Conservation (phyloP, 2,888 invertebrate genomes). For the Eurois occulta region DNA sequence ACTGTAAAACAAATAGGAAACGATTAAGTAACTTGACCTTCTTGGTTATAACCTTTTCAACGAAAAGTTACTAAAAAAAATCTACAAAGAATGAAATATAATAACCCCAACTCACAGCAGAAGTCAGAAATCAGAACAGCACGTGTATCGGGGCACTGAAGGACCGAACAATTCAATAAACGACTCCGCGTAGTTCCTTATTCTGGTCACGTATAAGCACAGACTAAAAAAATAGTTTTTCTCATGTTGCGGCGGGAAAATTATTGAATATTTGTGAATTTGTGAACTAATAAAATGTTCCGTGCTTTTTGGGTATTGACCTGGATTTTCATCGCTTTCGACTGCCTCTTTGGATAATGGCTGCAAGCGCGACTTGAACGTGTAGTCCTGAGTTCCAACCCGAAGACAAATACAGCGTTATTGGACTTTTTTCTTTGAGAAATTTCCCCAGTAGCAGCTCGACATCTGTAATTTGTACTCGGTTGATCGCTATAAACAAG, state of each 20-base stretch:
- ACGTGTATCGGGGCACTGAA: slow-evolving; percentile 37
- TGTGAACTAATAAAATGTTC: slow-evolving; percentile 29
- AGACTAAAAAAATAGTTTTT: slow-evolving; percentile 60
- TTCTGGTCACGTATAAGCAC: slow-evolving; percentile 56
- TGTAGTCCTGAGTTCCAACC: not conserved
- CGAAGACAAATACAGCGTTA: not conserved
- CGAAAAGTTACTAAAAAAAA: not conserved
- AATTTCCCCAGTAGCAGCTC: not conserved
- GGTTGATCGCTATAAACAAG: too few relatives aligned
- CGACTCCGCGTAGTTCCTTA: slow-evolving; percentile 37
- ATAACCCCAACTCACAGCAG: not conserved
- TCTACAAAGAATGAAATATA: not conserved
- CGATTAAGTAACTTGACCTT: not conserved
- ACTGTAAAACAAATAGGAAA: not conserved
- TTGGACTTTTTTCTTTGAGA: not conserved
- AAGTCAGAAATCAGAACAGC: slow-evolving; percentile 45
- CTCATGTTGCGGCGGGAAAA: slow-evolving; percentile 32
- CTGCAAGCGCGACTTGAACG: not conserved
- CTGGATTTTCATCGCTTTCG: not conserved
- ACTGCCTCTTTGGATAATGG: not conserved
- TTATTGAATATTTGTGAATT: slow-evolving; percentile 55
- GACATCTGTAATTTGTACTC: not conserved
- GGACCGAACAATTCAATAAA: slow-evolving; percentile 61
- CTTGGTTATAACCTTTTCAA: not conserved
- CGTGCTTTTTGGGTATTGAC: slow-evolving; percentile 2